phyloP scores from a whole-genome alignment of 2,888 invertebrate species.

The Hylaea fasciaria region DNA sequence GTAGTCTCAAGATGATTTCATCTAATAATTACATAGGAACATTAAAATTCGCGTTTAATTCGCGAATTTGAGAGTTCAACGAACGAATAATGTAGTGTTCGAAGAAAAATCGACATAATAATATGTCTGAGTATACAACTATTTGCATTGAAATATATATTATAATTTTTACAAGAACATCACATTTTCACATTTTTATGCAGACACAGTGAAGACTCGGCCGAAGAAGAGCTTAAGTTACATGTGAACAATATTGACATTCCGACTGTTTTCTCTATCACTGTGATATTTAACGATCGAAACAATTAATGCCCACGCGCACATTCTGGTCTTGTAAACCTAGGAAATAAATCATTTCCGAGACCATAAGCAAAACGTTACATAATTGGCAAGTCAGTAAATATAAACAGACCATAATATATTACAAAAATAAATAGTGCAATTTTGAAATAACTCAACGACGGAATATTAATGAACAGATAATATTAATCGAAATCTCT shows the following conservation, averaged over 20 bases:
- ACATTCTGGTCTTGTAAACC: slow-evolving; percentile 28
- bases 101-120: slow-evolving; percentile 48
- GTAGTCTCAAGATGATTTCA: slow-evolving; percentile 35
- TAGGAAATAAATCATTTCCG: slow-evolving; percentile 26
- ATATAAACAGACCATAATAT: slow-evolving; percentile 54
- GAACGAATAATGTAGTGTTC: slow-evolving; percentile 59
- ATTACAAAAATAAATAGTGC: slow-evolving; percentile 53
- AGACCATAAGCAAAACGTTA: slow-evolving; percentile 28
- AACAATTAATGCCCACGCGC: slow-evolving; percentile 38
- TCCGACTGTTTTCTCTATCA: slow-evolving; percentile 8
- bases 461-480: slow-evolving; percentile 57
- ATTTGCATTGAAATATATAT: slow-evolving; percentile 49
- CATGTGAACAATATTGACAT: not conserved
- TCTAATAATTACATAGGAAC: slow-evolving; percentile 35
- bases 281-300: slow-evolving; percentile 20
- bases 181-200: not conserved
- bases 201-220: no score
- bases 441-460: slow-evolving; percentile 54
- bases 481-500: slow-evolving; percentile 48
- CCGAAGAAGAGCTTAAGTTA: not conserved
- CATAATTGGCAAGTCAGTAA: slow-evolving; percentile 33
- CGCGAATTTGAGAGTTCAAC: slow-evolving; percentile 56
- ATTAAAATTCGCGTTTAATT: slow-evolving; percentile 31
- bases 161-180: slow-evolving; percentile 37
- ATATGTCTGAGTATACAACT: slow-evolving; percentile 48